Evolutionary conservation across 2,113 vertebrate species (phyloP), one percentile per base, ranked within the genome.

Genomic region (Corythoichthys intestinalis): DNA sequence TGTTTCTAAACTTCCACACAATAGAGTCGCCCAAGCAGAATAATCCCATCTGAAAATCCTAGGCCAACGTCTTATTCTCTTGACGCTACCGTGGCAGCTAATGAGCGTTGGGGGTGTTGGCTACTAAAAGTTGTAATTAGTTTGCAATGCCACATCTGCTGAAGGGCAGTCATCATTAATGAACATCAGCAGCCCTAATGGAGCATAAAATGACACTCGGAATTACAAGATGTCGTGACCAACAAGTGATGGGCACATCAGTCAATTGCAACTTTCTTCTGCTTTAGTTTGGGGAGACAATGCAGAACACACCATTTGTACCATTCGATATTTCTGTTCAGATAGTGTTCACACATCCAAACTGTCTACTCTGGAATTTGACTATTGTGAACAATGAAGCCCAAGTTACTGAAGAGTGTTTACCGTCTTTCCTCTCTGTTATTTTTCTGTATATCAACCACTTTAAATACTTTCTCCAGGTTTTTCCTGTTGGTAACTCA

Each of bases 111-210:
- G 65, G 69, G 69, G 69, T 41, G 70, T 54, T 13, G 47, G 67
- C 68, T 72, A 74, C 72, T 78, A 67, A 84, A 84, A 87, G 74
- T 83, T 81, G 80, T 83, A 87, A 87, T 90, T 86, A 88, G 72
- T 86, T 86, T 82, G 79, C 60, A 62, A 76, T 80, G 85, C 66
- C 78, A 66, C 82, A 79, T 86, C 81, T 84, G 87, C 76, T 88
- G 83, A 82, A 84, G 78, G 79, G 66, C 74, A 87, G 85, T 86
- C 83, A 76, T 81, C 84, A 85, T 85, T 84, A 89, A 91, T 88
- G 80, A 85, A 80, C 81, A 88, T 84, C 81, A 85, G 74, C 76
- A 28, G 71, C 69, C 52, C 75, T 88, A 89, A 90, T 88, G 85
- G 87, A 88, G 81, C 81, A 72, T 81, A 85, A 90, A 90, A 89